Evolutionary conservation across 2,113 vertebrate genomes (phyloP).

Genomic region (Haplochromis burtoni): DNA sequence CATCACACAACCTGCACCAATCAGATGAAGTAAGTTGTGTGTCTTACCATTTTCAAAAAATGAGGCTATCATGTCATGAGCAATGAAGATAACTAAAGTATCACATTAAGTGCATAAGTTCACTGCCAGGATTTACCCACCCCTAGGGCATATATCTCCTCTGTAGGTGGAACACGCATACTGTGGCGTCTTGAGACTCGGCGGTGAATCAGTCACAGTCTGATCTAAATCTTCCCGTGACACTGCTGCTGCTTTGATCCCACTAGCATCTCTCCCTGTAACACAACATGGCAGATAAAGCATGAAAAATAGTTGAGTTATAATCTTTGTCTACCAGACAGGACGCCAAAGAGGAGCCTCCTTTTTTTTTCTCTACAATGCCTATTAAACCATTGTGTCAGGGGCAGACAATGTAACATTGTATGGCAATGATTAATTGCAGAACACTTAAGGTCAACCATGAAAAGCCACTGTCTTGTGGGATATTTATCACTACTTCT

Average conservation of each 20-base stretch:
- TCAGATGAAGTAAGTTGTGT: background rate
- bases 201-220: slow-evolving; percentile 5
- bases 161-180: slow-evolving; percentile 39
- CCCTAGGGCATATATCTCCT: slow-evolving; percentile 60
- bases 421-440: background rate
- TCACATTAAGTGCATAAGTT: background rate
- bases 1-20: background rate
- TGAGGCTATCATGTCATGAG: background rate
- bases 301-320: background rate
- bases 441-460: background rate
- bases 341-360: background rate
- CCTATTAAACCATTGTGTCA: background rate
- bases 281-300: slow-evolving; percentile 9
- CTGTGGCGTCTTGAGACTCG: slow-evolving; percentile 14
- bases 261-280: background rate
- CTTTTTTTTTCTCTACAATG: background rate
- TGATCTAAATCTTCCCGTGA: slow-evolving; percentile 20
- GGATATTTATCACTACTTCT: background rate
- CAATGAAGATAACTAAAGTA: background rate
- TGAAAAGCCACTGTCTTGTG: background rate
- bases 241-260: slow-evolving; percentile 7
- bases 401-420: background rate
- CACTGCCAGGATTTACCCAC: slow-evolving; percentile 35
- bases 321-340: background rate
- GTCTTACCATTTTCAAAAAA: background rate